Conservation (phyloP, 1,140 invertebrate genomes). For the Nilaparvata lugens region DNA sequence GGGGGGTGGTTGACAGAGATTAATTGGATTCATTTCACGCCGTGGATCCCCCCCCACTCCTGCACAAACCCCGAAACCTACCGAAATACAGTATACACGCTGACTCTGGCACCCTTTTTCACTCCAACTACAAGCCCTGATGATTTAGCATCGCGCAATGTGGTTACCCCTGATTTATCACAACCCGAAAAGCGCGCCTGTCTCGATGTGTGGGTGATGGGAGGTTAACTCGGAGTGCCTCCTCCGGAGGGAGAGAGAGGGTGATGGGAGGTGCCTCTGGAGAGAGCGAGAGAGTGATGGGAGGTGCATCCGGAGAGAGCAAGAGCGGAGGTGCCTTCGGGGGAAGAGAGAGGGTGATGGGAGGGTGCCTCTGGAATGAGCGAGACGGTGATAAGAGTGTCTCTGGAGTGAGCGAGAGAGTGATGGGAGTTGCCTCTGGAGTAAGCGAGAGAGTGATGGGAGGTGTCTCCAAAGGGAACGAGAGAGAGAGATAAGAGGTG, state of each 20-base stretch:
- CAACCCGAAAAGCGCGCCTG: background rate
- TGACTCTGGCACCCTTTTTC: background rate
- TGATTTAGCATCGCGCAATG: slow-evolving; percentile 17
- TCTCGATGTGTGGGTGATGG: background rate
- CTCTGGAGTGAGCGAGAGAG: background rate
- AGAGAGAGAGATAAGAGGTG: background rate
- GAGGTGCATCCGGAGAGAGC: background rate
- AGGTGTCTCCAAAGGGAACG: background rate
- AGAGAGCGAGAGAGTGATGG: background rate
- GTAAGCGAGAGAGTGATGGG: background rate
- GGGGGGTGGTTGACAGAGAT: slow-evolving; percentile 12
- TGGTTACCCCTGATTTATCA: slow-evolving; percentile 16
- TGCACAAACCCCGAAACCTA: background rate
- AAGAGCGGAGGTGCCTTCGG: background rate
- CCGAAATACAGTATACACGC: background rate
- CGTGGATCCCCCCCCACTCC: slow-evolving; percentile 4
- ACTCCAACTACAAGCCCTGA: slow-evolving; percentile 1
- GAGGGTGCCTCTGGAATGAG: background rate
- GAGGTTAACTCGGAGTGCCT: too few relatives aligned
- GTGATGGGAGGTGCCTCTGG: background rate
- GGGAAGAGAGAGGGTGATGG: background rate
- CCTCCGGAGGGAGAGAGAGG: background rate
- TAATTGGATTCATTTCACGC: slow-evolving; percentile 20
- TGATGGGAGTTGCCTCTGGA: background rate
- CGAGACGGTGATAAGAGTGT: background rate